Conservation (phyloP, 2,888 invertebrate species). For the Auanema sp. region DNA sequence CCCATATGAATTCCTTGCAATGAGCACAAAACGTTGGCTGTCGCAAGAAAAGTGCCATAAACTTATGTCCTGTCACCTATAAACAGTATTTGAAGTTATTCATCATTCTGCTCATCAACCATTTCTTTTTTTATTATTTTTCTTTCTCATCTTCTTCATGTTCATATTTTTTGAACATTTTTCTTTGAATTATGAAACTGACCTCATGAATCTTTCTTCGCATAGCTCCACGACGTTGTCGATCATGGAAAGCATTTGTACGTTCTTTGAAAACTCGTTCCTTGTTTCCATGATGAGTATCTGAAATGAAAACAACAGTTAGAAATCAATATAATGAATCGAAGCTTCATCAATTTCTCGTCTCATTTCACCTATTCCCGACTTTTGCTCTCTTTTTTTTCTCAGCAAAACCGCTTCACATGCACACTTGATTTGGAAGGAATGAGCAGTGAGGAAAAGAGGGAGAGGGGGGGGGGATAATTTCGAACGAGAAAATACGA, state of each 20-base stretch:
- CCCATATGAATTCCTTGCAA: slow-evolving; percentile 98
- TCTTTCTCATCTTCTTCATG: no score
- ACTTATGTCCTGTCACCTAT: slow-evolving; percentile 95
- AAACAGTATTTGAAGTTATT: slow-evolving; percentile 13
- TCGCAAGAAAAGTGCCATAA: slow-evolving; percentile 97
- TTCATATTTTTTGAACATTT: no score
- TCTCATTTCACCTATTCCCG: no score
- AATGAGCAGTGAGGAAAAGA: background rate
- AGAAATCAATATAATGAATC: background rate
- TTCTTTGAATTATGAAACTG: background rate
- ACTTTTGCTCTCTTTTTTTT: no score
- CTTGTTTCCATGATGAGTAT: slow-evolving; percentile 36
- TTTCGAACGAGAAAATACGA: background rate
- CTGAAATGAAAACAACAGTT: slow-evolving; percentile 3
- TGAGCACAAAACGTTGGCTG: slow-evolving; percentile 99
- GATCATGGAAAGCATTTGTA: slow-evolving; percentile 78
- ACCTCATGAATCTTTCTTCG: slow-evolving; percentile 84
- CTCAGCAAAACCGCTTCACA: no score
- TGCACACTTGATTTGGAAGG: no score
- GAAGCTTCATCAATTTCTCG: background rate
- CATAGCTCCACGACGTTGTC: slow-evolving; percentile 92
- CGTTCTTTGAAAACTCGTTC: slow-evolving; percentile 91
- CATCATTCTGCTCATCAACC: background rate
- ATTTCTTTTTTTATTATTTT: no score
- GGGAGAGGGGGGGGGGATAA: background rate